Conservation (phyloP, 2,797 vertebrate species). For the Tenualosa thibaudeaui region DNA sequence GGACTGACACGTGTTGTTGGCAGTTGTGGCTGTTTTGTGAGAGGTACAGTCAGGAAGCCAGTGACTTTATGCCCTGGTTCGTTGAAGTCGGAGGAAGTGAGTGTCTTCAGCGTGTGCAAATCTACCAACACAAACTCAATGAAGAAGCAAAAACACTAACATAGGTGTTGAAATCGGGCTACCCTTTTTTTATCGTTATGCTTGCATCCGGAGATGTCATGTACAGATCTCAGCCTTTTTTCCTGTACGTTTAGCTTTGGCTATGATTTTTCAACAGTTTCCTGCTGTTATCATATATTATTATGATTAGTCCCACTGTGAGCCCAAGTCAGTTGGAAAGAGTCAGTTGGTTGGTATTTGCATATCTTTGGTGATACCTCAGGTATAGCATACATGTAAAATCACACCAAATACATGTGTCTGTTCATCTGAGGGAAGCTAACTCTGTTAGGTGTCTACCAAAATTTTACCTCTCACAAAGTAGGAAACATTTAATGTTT, state of each 20-base stretch:
- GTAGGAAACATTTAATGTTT: background rate
- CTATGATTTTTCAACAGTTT: background rate
- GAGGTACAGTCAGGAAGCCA: constrained; percentile 51
- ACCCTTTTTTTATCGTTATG: background rate
- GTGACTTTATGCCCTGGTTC: constrained; percentile 26
- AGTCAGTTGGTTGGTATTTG: background rate
- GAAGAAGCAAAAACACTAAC: background rate
- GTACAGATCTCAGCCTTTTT: background rate
- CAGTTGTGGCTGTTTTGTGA: constrained; percentile 33
- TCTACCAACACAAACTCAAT: constrained; percentile 13
- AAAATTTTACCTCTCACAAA: background rate
- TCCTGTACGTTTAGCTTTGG: background rate
- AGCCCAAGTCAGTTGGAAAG: background rate
- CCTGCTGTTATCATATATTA: background rate
- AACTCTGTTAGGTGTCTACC: background rate
- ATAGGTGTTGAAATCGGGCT: background rate
- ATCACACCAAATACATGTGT: background rate
- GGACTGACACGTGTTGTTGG: constrained; percentile 26
- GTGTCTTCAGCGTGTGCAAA: constrained; percentile 33
- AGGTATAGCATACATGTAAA: background rate
- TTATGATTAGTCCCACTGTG: background rate
- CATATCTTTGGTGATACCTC: no score
- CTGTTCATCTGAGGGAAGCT: background rate
- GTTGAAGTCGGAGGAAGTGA: constrained; percentile 49
- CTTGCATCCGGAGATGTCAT: background rate